These are phyloP conservation scores for Molossus alvarezi DNA, from an alignment of 2,797 vertebrate species.

Conservation along the genomic window DNA sequence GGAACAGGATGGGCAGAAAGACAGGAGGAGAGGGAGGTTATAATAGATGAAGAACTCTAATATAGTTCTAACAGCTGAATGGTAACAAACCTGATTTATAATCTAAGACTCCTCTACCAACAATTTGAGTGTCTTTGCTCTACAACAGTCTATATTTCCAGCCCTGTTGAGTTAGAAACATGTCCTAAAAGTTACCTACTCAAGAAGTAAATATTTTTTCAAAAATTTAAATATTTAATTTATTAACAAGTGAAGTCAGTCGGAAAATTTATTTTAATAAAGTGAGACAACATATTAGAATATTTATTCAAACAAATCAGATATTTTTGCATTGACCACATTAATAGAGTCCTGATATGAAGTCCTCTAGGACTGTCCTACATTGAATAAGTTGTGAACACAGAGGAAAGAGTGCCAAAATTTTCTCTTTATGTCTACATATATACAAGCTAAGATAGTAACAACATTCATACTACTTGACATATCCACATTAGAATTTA, in stretches of 20 bases:
- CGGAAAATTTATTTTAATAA: slow-evolving; percentile 56
- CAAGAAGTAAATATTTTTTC: slow-evolving; percentile 36
- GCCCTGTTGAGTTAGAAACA: slow-evolving; percentile 7
- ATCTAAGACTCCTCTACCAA: background rate
- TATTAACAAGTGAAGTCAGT: slow-evolving; percentile 22
- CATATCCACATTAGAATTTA: slow-evolving; percentile 8
- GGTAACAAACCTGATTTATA: slow-evolving; percentile 6
- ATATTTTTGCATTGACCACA: background rate
- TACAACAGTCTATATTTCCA: background rate
- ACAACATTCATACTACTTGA: background rate
- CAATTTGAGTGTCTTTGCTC: background rate
- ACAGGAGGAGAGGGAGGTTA: background rate
- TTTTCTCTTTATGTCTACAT: background rate
- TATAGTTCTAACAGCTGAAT: background rate
- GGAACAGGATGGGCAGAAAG: background rate
- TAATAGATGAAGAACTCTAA: background rate
- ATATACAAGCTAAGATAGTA: slow-evolving; percentile 25
- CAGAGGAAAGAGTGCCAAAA: background rate
- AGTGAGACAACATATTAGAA: slow-evolving; percentile 1
- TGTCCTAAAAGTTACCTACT: background rate
- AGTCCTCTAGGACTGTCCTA: background rate
- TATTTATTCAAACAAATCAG: slow-evolving; percentile 43
- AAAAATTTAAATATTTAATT: slow-evolving; percentile 44
- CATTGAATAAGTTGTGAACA: slow-evolving; percentile 27
- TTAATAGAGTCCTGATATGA: slow-evolving; percentile 15